Base-by-base conservation (phyloP, 2,113 vertebrate species). In the Equus przewalskii region DNA sequence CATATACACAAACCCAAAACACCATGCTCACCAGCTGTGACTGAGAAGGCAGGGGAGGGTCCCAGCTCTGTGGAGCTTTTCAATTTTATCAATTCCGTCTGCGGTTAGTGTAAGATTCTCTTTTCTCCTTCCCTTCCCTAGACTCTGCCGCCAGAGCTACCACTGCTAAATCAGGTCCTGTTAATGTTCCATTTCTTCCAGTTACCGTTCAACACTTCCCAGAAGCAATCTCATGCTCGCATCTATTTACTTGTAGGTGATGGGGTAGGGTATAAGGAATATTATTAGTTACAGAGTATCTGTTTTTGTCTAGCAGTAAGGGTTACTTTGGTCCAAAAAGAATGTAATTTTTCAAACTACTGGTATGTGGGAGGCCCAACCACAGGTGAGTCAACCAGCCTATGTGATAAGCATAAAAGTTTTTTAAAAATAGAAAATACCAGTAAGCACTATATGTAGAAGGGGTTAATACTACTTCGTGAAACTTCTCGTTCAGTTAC, bases 291-390 rank as follows among this genome's bases (percentile, higher is more conserved):
- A 76, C 36, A 65, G 96, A 51, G 62, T 14, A 89, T 33, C 44
- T 65, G 33, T 64, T 67, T 82, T 58, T 58, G 51, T 80, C 36
- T 86, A 87, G 64, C 22, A 89, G 26, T 19, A 78, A 70, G 54
- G 72, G 41, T 95, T 70, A 64, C n/a, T 89, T 85, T 41, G 10
- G 19, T 51, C 16, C 58, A 88, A 93, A 96, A 82, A 67, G 24
- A 30, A 19, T 36, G 24, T 30, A 91, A 26, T 46, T 93, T 89
- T 95, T 60, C 82, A 97, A 93, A 81, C 28, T 36, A 49, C 13
- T n/a, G 58, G 33, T 81, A 62, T 69, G 56, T 88, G 8, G 62
- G 49, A 67, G 64, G 70, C 70, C 22, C 69, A 49, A 58, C 9
- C 64, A 51, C 28, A 75, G 33, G 18, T 7, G 10, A 70, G 19